Percentiles rank a stretch among this genome's conserved stretches.
Evolutionary conservation across 2,797 vertebrate genomes (phyloP).

Genomic region (Kryptolebias ocellatus): DNA sequence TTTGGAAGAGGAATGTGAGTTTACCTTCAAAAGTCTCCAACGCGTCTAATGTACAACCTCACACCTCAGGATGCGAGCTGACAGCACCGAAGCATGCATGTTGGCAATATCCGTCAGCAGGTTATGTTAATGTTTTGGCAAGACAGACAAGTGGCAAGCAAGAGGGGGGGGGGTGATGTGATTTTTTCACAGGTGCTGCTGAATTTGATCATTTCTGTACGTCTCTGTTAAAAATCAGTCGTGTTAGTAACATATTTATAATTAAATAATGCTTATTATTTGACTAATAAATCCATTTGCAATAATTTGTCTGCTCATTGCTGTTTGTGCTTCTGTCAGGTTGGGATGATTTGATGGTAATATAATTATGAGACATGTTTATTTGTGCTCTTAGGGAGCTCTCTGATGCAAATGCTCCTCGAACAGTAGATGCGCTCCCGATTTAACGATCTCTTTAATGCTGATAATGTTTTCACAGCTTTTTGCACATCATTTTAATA

Average conservation of each 20-base stretch:
- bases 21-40: conserved; percentile 30
- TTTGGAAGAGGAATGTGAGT: conserved; percentile 11
- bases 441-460: conserved; percentile 16
- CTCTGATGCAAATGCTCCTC: conserved; percentile 21
- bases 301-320: conserved; percentile 6
- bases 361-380: conserved; percentile 4
- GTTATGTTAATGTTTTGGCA: conserved; percentile 56
- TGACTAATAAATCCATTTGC: conserved; percentile 12
- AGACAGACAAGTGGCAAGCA: conserved; percentile 36
- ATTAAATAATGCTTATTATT: conserved; percentile 27
- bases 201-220: conserved; percentile 16
- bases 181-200: conserved; percentile 30
- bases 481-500: not conserved
- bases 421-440: conserved; percentile 9
- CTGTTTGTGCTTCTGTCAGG: conserved; percentile 15
- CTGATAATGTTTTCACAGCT: conserved; percentile 1
- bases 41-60: conserved; percentile 21
- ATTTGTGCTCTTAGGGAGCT: conserved; percentile 6
- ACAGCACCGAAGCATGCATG: conserved; percentile 37
- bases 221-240: not conserved
- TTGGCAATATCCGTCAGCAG: conserved; percentile 49
- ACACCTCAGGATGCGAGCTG: conserved; percentile 37
- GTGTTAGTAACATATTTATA: conserved; percentile 5
- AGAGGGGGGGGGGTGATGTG: not conserved
- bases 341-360: conserved; percentile 13